These are phyloP conservation scores for Dasyprocta punctata DNA, from an alignment of 2,113 vertebrate species.

Conservation along the genomic window DNA sequence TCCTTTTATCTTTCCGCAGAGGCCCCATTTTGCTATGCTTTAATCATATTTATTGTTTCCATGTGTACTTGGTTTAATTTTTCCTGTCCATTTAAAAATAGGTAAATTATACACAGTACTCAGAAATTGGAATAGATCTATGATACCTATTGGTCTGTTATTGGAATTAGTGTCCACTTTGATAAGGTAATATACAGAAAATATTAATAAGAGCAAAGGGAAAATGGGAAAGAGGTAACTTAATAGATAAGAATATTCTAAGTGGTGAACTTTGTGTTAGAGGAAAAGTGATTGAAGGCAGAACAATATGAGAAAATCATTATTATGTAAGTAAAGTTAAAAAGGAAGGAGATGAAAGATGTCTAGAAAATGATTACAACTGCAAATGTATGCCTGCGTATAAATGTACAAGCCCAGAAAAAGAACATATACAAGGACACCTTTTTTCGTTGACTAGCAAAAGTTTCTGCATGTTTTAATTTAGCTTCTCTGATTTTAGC, in stretches of 20 bases:
- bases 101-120: slow-evolving; percentile 26
- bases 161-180: neutral
- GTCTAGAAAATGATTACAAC: slow-evolving; percentile 11
- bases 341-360: neutral
- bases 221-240: neutral
- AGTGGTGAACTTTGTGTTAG: neutral
- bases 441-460: neutral
- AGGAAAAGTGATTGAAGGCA: neutral
- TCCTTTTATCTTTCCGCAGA: slow-evolving; percentile 75
- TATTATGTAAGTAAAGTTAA: slow-evolving; percentile 7
- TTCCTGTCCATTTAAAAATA: slow-evolving; percentile 33
- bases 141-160: neutral
- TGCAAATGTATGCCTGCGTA: neutral
- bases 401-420: neutral
- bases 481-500: neutral
- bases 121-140: neutral
- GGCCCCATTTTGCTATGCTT: slow-evolving; percentile 65
- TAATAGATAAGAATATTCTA: neutral
- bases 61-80: slow-evolving; percentile 60
- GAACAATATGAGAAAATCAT: neutral
- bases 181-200: neutral
- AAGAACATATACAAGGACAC: neutral
- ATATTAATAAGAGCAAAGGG: neutral
- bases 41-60: slow-evolving; percentile 79
- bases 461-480: neutral